Percentiles rank a stretch among this genome's conserved stretches.
phyloP scores from a whole-genome alignment of 2,797 vertebrate genomes.

The Coilia nasus region DNA sequence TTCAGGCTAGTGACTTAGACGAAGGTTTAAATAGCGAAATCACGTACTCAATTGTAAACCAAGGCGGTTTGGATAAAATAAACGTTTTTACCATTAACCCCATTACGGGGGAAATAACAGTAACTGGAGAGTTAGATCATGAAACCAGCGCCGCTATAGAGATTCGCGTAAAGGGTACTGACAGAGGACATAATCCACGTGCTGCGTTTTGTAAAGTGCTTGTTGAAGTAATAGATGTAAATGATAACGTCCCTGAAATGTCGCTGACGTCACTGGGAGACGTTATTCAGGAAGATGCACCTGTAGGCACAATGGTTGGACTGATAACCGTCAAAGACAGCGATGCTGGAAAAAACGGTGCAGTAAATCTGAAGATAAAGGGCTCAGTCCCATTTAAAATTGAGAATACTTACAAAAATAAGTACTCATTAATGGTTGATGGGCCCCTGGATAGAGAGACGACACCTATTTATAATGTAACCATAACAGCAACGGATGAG shows the following conservation, averaged over 20 bases:
- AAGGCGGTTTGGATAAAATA: slow-evolving; percentile 61
- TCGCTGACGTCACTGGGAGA: slow-evolving; percentile 49
- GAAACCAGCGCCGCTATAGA: slow-evolving; percentile 79
- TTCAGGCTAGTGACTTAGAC: slow-evolving; percentile 71
- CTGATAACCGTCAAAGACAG: slow-evolving; percentile 59
- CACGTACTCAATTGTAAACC: slow-evolving; percentile 66
- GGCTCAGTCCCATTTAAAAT: slow-evolving; percentile 49
- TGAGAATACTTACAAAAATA: slow-evolving; percentile 50
- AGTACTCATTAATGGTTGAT: slow-evolving; percentile 70
- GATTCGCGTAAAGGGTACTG: slow-evolving; percentile 82
- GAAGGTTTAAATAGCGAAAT: slow-evolving; percentile 69
- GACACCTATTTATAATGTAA: slow-evolving; percentile 77
- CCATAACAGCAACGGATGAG: slow-evolving; percentile 76
- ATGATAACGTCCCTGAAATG: slow-evolving; percentile 60
- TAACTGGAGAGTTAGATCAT: slow-evolving; percentile 78
- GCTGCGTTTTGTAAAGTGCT: slow-evolving; percentile 59
- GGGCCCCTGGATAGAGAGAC: slow-evolving; percentile 78
- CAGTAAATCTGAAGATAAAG: slow-evolving; percentile 20
- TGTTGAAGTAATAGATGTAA: slow-evolving; percentile 52
- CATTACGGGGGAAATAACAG: slow-evolving; percentile 72
- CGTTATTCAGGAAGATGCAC: slow-evolving; percentile 54
- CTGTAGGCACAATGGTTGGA: slow-evolving; percentile 55
- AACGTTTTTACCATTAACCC: slow-evolving; percentile 57
- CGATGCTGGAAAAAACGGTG: slow-evolving; percentile 64
- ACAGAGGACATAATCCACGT: slow-evolving; percentile 73